Evolutionary conservation across 2,888 invertebrate species (phyloP), one percentile per base, ranked within the genome.

Genomic region (Altica lythri): DNA sequence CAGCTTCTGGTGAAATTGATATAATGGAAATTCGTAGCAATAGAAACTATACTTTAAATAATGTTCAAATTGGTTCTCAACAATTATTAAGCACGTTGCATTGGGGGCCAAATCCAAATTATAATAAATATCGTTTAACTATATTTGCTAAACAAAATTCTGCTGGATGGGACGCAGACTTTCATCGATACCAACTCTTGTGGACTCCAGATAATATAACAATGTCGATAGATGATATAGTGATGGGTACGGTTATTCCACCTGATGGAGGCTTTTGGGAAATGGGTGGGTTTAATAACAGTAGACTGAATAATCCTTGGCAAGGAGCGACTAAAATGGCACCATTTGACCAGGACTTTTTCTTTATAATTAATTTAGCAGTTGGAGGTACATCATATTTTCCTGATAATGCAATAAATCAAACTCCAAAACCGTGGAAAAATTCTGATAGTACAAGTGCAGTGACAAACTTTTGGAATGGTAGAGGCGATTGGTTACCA

Each of bases 1-100:
- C 88, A 1, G 71, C 82, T 2, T 87, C 86, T 16, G 89, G 88
- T 2, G 88, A 88, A 76, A 88, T 89, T 55, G 87, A 88, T 68
- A 72, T 89, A 27, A 75, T 83, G 52, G 88, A 88, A 72, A 80
- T 83, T 17, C 79, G 87, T 32, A 88, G 88, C 42, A 86, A 86
- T 70, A 75, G 77, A 18, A 71, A 81, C 14, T 35, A 59, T 2
- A 54, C 47, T 16, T 27, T 8, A 16, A 19, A 55, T 4, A 64
- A 61, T 4, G 29, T 45, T 9, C 60, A 67, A 19, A 82, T 86
- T 61, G 86, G 86, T 2, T 77, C 78, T 1, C 80, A 85, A 62
- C 80, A 81, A 69, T 78, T 79, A 9, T 80, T 79, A 19, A 81
- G 83, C 4, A 87, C 87, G 0, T 74, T 88, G 9, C 87, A 88